Base-by-base conservation (phyloP, 2,888 invertebrate genomes). In the Cylindroiulus punctatus region DNA sequence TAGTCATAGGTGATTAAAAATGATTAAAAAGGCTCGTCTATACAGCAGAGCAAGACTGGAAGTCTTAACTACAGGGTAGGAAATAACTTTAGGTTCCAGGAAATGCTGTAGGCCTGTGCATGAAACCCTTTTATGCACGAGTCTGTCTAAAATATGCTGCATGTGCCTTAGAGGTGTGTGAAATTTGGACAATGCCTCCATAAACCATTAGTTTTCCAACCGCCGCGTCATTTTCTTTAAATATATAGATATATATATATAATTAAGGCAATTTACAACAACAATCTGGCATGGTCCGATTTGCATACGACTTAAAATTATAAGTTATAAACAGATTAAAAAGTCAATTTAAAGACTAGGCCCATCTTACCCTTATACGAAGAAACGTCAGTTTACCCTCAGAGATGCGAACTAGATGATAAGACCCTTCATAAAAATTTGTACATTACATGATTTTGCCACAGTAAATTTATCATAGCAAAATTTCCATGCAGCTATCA, bases 371-470 rank as follows among this genome's bases (percentile, higher is more conserved):
- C 65, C 65, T 65, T 65, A 65, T 65, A n/a, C 10, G 65, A 65
- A 65, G 65, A 65, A 65, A 65, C 26, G 65, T 65, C 19, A 65
- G 65, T 65, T 19, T 65, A 65, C 65, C 65, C 65, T 65, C 65
- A 2, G 26, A 22, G 19, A 26, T 65, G 26, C 26, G 19, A 26
- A 26, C 65, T 65, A 65, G 65, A 65, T 65, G 65, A 65, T 57
- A 26, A 65, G 19, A 65, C 65, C 65, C 65, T 65, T 65, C 26
- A 26, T 22, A 65, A 65, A 65, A 65, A 65, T 65, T 65, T 65
- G 65, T 65, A 65, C 65, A 65, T 65, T 65, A 26, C 65, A 65
- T 65, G 65, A 65, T 65, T 65, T 65, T 65, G 65, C 65, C 65
- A 65, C 26, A 10, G 65, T 26, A 65, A 22, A 19, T 26, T 65